Base-by-base conservation (phyloP, 2,113 vertebrate species). In the Menidia beryllina region DNA sequence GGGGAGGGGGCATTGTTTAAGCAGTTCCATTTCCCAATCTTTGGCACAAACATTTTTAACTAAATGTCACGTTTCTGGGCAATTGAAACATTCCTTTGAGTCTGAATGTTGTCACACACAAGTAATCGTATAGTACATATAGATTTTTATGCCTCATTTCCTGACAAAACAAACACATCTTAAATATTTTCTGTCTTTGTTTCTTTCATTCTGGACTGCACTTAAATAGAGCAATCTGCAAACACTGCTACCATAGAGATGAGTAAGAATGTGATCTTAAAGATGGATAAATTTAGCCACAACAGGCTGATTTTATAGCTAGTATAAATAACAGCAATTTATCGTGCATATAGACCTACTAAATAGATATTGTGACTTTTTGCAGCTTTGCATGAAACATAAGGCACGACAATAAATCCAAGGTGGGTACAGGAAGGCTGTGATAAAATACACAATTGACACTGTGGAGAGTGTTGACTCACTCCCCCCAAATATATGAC, bases 401-500 rank as follows among this genome's bases (percentile, higher is more conserved):
- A 20, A 24, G 14, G n/a, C 19, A 38, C 26, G 36, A 66, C 26
- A 36, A 57, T 30, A 53, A 68, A 38, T 57, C 30, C 30, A 62
- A 70, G 9, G 38, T 78, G 56, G 47, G 23, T 63, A 30, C 52
- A 75, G 64, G 54, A 66, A 56, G 75, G 53, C 17, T 39, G 23
- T 50, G 43, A 7, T 39, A 79, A 72, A 84, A 82, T 72, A 72
- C 47, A 20, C 74, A 83, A 81, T 41, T 82, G 75, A 77, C 80
- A 67, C 54, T 73, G 26, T 53, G 60, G 66, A 77, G 50, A 63
- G 20, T 83, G 75, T 86, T 84, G 74, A 88, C 80, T 69, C 67
- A 82, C 53, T 67, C 73, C 83, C n/a, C 69, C 45, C 72, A 72
- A 82, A 77, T 77, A 68, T 75, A 79, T 67, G 39, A 77, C 81